phyloP scores from a whole-genome alignment of 2,113 vertebrate species.

The Phrynosoma platyrhinos region DNA sequence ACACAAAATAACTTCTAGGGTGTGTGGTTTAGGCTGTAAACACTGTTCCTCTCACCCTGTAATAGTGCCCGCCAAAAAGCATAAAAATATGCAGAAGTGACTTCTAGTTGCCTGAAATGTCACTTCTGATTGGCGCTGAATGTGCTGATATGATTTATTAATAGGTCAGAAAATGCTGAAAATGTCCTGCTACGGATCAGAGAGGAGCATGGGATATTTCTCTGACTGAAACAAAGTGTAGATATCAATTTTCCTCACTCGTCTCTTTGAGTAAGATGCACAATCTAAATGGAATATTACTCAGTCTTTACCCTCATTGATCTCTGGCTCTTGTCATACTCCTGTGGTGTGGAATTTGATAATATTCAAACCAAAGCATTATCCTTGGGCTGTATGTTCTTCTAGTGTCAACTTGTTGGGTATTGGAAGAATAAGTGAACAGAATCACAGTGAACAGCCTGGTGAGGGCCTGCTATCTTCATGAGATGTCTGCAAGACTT shows the following conservation, averaged over 20 bases:
- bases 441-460: not conserved
- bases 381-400: not conserved
- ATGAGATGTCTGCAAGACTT: not conserved
- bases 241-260: not conserved
- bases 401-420: not conserved
- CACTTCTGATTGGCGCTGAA: no score
- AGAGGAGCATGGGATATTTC: not conserved
- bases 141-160: no score
- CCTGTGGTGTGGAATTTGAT: not conserved
- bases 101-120: no score
- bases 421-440: not conserved
- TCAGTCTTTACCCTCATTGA: not conserved
- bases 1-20: no score
- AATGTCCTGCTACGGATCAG: not conserved
- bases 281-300: not conserved
- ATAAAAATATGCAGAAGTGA: no score
- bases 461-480: not conserved
- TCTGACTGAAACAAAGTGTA: not conserved
- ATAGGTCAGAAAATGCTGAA: no score
- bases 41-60: no score
- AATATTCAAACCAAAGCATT: not conserved
- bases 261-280: not conserved
- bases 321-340: not conserved
- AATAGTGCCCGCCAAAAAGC: no score
- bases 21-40: no score